Base-by-base conservation (phyloP, 1,140 invertebrate species). In the Papilio helenus region DNA sequence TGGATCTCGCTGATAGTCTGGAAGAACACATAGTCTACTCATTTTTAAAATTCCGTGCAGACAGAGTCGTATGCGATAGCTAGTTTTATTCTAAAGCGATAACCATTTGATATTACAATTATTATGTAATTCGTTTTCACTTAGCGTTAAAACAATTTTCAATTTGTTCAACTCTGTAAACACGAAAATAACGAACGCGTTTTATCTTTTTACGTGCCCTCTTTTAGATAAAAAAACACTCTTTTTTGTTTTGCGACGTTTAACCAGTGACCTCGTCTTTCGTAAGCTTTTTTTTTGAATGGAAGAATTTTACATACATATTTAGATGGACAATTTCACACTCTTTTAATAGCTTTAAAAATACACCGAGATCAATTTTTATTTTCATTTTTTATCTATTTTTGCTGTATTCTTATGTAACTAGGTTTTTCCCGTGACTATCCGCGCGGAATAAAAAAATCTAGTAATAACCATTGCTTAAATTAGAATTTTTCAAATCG, bases 161-260 rank as follows among this genome's bases (percentile, higher is more conserved):
- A 68, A 68, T 68, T 68, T 34, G 61, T 61, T 61, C 58, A 61
- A 68, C 23, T 68, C 61, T 68, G 61, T 68, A 68, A 68, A 68
- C 61, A 68, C 61, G 26, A 68, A 68, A 68, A 34, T 68, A 68
- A 68, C 61, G 61, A 68, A 68, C 61, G 26, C 61, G 61, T 68
- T 68, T 68, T 68, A 68, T 68, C 51, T 55, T 55, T 68, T 68
- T 68, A 68, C 61, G 61, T 68, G 61, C 26, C 61, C 23, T 68
- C 61, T 68, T 68, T 68, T 68, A 29, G 61, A 68, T 68, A 34
- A 68, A 61, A 68, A 68, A 18, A 68, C 23, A 29, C 23, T 68
- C 14, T 68, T 61, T 68, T 68, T 68, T 68, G 61, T 68, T 68
- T 68, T 16, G 23, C 26, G 61, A 68, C 61, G 26, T 68, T 29